phyloP scores from a whole-genome alignment of 2,797 vertebrate genomes.

The Poecilia picta region DNA sequence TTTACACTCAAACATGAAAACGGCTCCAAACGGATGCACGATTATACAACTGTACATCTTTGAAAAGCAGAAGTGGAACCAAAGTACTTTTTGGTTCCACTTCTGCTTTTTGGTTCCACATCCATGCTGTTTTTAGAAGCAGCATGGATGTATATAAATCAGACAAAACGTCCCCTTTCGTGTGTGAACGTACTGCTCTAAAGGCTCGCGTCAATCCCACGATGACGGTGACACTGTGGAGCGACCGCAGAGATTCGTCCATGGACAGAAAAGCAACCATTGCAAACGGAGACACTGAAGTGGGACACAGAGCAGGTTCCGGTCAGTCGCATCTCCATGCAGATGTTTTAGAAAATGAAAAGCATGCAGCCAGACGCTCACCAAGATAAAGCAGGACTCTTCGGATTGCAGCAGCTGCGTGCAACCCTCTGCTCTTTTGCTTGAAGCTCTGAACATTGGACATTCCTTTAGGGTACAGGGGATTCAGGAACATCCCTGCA shows the following conservation, averaged over 20 bases:
- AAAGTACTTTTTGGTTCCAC: too few relatives aligned
- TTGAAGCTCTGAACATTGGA: constrained; percentile 87
- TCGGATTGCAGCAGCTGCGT: constrained; percentile 86
- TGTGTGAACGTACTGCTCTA: constrained; percentile 84
- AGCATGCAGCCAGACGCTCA: constrained; percentile 70
- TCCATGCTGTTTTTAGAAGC: too few relatives aligned
- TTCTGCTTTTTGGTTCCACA: too few relatives aligned
- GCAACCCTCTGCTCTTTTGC: constrained; percentile 86
- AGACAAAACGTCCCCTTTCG: too few relatives aligned
- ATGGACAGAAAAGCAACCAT: constrained; percentile 95
- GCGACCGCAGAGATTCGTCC: constrained; percentile 86
- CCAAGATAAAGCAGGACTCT: constrained; percentile 91
- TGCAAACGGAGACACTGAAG: constrained; percentile 92
- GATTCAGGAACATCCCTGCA: constrained; percentile 92
- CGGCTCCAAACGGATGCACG: too few relatives aligned
- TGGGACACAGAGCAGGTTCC: constrained; percentile 36
- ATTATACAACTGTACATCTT: too few relatives aligned
- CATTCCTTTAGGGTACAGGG: constrained; percentile 91
- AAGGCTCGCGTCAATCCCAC: constrained; percentile 95
- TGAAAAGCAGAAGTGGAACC: too few relatives aligned
- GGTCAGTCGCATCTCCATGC: constrained; percentile 19
- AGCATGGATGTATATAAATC: too few relatives aligned
- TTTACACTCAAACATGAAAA: too few relatives aligned
- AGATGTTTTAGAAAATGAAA: background rate
- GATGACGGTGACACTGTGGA: constrained; percentile 87